phyloP scores from a whole-genome alignment of 2,113 vertebrate genomes.

The Rhipidura dahli region DNA sequence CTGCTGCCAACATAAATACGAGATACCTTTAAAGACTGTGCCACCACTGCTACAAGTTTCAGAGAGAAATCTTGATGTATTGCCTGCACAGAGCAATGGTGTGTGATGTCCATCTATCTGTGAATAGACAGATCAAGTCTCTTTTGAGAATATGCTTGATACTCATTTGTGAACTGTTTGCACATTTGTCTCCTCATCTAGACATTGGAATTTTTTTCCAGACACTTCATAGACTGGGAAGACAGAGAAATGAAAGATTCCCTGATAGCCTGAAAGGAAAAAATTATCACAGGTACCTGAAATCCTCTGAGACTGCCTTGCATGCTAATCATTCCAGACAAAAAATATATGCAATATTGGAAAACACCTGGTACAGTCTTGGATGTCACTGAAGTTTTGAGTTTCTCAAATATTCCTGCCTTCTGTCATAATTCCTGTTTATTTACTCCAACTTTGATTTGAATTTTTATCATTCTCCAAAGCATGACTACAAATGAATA shows the following conservation, averaged over 20 bases:
- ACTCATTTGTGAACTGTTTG: background rate
- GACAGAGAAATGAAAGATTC: background rate
- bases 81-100: background rate
- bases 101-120: background rate
- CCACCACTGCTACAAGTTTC: background rate
- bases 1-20: background rate
- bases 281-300: background rate
- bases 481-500: background rate
- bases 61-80: background rate
- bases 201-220: background rate
- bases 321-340: background rate
- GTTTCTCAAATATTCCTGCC: background rate
- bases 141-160: background rate
- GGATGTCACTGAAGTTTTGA: background rate
- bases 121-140: background rate
- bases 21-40: background rate
- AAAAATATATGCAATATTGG: background rate
- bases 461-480: background rate
- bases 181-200: background rate
- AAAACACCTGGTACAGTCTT: background rate
- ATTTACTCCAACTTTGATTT: background rate
- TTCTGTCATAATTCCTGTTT: background rate
- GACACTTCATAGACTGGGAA: background rate
- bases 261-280: background rate
- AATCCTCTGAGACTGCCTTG: background rate